Base-by-base conservation (phyloP, 2,113 vertebrate genomes). In the Zosterops hypoxanthus region DNA sequence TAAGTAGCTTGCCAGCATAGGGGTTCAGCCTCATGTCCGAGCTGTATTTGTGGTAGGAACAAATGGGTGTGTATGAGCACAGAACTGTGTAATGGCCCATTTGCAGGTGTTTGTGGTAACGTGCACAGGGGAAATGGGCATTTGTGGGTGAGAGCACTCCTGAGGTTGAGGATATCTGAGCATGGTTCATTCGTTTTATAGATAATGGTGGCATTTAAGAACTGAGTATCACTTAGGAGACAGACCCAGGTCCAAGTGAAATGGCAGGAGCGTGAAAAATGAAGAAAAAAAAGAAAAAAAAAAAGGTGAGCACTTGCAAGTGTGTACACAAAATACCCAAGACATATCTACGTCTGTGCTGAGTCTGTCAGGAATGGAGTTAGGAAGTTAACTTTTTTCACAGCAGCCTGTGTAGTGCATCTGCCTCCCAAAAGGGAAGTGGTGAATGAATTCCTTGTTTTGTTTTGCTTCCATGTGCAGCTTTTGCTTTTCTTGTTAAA, bases 1-100 rank as follows among this genome's bases (percentile, higher is more conserved):
- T 93, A 92, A 90, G 82, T 94, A 77, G 79, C 86, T 96, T 86
- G 91, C 79, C 76, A 92, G 92, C 8, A 44, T 49, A 75, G 61
- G 94, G n/a, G 87, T 94, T 95, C 93, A 90, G 56, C 82, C 47
- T 91, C 11, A 2, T 56, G 47, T 79, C 53, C 0, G 5, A 63
- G 42, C 71, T 91, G 73, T 92, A 23, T 78, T 91, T 95, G 82
- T 77, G 53, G 85, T 69, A 86, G 85, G 92, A 91, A 82, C 61
- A 91, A 85, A 52, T 9, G 29, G 66, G 68, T 78, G 60, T 66
- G 82, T 50, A 34, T 12, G 70, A 50, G 49, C 55, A 72, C 46
- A 78, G 42, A 24, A 7, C 50, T 55, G 71, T 64, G 10, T 68
- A 71, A 86, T 18, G 66, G 46, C 47, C 63, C 42, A 39, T 85